Percentiles rank a stretch among this genome's conserved stretches.
These are phyloP conservation scores for Caprella mutica DNA, from an alignment of 2,888 invertebrate genomes.

Conservation along the genomic window DNA sequence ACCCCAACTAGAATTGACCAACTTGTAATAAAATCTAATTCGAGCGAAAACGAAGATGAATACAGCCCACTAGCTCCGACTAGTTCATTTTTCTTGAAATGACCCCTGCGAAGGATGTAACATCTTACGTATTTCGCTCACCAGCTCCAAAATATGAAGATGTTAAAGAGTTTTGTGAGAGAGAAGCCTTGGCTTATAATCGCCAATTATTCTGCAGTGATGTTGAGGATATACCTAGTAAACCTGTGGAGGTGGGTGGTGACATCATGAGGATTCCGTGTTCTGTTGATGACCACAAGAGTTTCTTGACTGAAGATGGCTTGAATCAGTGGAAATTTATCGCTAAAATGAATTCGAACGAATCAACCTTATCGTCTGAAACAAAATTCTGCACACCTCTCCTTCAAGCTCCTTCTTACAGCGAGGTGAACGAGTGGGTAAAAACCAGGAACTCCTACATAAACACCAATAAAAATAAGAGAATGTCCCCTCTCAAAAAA, in stretches of 20 bases:
- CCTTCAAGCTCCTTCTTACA: conserved; percentile 19
- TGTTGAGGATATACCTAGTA: conserved; percentile 18
- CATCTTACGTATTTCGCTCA: too few relatives aligned
- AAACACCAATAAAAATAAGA: too few relatives aligned
- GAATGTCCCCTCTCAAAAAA: too few relatives aligned
- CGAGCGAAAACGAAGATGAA: conserved; percentile 1
- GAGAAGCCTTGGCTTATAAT: too few relatives aligned
- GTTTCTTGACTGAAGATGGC: conserved; percentile 23
- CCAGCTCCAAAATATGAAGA: conserved; percentile 19
- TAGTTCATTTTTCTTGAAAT: too few relatives aligned
- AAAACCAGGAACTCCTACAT: conserved; percentile 10
- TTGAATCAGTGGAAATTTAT: conserved; percentile 27
- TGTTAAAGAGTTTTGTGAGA: too few relatives aligned
- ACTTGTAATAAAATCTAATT: neutral
- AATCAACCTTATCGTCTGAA: neutral
- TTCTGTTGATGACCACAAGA: conserved; percentile 10
- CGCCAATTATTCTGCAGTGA: conserved; percentile 33
- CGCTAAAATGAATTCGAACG: neutral
- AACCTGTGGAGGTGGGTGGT: conserved; percentile 21
- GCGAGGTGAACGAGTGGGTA: conserved; percentile 19
- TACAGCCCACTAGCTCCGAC: neutral
- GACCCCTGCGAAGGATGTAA: too few relatives aligned
- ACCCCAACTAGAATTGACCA: neutral
- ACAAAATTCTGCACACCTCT: conserved; percentile 12
- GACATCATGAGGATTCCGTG: conserved; percentile 20